Evolutionary conservation across 2,888 invertebrate species (phyloP).

Genomic region (Cheilosia soror): DNA sequence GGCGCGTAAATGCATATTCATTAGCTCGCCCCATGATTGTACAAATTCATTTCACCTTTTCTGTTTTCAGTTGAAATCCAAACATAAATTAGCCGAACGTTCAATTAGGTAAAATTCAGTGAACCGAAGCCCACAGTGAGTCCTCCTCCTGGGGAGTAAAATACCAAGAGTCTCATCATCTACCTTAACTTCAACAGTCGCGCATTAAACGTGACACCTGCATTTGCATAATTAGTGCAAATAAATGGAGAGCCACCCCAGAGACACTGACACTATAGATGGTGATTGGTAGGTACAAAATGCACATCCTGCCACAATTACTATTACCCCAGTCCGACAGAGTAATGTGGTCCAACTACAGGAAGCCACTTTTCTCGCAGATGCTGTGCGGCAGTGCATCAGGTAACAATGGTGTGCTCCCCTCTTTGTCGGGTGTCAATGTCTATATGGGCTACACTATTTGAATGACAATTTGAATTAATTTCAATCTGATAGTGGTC

Average conservation of each 20-base stretch:
- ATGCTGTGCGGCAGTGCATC: constrained; percentile 13
- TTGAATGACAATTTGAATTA: constrained; percentile 66
- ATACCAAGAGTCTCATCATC: constrained; percentile 50
- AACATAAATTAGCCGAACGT: constrained; percentile 50
- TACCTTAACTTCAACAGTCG: constrained; percentile 35
- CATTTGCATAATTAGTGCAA: constrained; percentile 72
- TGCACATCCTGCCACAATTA: constrained; percentile 38
- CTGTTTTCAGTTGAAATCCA: not conserved
- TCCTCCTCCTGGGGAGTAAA: constrained; percentile 15
- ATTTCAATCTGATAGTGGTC: constrained; percentile 51
- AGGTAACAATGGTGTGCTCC: not conserved
- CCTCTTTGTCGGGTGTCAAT: constrained; percentile 7
- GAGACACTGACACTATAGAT: constrained; percentile 40
- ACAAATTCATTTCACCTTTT: constrained; percentile 17
- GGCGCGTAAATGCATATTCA: constrained; percentile 26
- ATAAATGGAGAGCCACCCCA: constrained; percentile 41
- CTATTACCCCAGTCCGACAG: constrained; percentile 2
- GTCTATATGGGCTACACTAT: constrained; percentile 11
- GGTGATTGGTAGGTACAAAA: constrained; percentile 54
- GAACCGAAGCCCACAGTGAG: constrained; percentile 1
- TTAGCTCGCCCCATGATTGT: not conserved
- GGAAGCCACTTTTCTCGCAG: constrained; percentile 44
- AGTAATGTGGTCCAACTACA: constrained; percentile 48
- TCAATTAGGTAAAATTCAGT: constrained; percentile 43
- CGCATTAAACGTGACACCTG: constrained; percentile 63